phyloP scores from a whole-genome alignment of 2,888 invertebrate species.

The Patella caerulea region DNA sequence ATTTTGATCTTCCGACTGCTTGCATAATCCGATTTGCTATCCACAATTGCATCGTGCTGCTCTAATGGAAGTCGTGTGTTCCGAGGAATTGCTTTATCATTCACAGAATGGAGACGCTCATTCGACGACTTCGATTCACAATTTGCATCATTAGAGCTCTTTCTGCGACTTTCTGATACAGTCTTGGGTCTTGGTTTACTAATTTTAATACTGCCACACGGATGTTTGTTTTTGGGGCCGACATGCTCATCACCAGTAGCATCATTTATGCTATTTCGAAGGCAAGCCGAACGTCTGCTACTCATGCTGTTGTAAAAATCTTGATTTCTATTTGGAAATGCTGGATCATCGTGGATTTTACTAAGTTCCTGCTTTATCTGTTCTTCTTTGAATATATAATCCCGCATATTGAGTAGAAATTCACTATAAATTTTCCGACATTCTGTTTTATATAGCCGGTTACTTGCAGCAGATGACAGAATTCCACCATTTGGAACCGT shows the following conservation, averaged over 20 bases:
- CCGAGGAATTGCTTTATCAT: neutral
- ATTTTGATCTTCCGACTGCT: constrained; percentile 40
- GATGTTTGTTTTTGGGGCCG: neutral
- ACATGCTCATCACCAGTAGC: neutral
- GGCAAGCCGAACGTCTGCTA: neutral
- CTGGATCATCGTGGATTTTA: constrained; percentile 38
- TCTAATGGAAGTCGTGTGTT: neutral
- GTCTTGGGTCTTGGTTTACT: constrained; percentile 16
- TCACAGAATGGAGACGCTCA: neutral
- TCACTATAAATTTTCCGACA: constrained; percentile 49
- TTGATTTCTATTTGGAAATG: neutral
- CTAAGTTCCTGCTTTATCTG: constrained; percentile 36
- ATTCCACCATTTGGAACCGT: constrained; percentile 53
- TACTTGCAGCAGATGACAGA: constrained; percentile 48
- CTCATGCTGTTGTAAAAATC: neutral
- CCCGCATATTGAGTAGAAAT: constrained; percentile 49
- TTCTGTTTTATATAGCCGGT: constrained; percentile 48
- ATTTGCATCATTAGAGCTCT: neutral
- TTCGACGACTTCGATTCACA: neutral
- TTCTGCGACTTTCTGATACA: neutral
- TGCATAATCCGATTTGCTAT: constrained; percentile 16
- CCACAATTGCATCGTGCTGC: constrained; percentile 20
- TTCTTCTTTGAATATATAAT: constrained; percentile 48
- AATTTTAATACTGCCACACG: neutral
- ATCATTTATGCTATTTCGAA: neutral